Base-by-base conservation (phyloP, 1,140 invertebrate species). In the Cephus cinctus region DNA sequence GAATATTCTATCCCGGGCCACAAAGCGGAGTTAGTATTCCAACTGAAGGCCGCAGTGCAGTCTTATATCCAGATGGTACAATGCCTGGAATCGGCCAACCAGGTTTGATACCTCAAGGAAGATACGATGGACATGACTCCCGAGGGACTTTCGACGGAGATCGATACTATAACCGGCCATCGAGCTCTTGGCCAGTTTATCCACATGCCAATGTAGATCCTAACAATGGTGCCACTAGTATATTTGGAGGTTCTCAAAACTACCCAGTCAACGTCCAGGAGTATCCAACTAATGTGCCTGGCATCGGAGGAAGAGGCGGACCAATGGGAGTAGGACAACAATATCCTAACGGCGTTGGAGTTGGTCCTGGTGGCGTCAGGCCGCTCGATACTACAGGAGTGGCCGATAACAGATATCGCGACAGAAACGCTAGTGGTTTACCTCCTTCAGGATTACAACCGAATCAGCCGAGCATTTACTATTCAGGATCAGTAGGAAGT, bases 321-420 rank as follows among this genome's bases (percentile, higher is more conserved):
- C 32, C 30, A 3, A 22, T 11, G 39, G 15, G 46, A 34, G 14
- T 27, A 45, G 38, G 20, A 8, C 36, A 27, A 6, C 52, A 27
- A 39, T 12, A 27, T 6, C 38, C 31, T 31, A 15, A n/a, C 20
- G 31, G 41, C 27, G 20, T 14, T 52, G 50, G 54, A 11, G 5
- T 11, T 19, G 22, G 35, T 21, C 45, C 54, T 35, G 50, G 44
- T 39, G 46, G 54, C n/a, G 45, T 47, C 3, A 30, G 12, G 12
- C 18, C 32, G 11, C n/a, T n/a, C n/a, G 48, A 30, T 27, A 11
- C 4, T 4, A 9, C n/a, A n/a, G 35, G 41, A 31, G 25, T 2
- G 20, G 42, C 23, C 2, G 23, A 18, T 50, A 12, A 14, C 35
- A 47, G 42, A 0, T 5, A 12, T 18, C 27, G 38, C 2, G 23